phyloP scores from a whole-genome alignment of 1,140 invertebrate genomes.

The Drosophila sproati region DNA sequence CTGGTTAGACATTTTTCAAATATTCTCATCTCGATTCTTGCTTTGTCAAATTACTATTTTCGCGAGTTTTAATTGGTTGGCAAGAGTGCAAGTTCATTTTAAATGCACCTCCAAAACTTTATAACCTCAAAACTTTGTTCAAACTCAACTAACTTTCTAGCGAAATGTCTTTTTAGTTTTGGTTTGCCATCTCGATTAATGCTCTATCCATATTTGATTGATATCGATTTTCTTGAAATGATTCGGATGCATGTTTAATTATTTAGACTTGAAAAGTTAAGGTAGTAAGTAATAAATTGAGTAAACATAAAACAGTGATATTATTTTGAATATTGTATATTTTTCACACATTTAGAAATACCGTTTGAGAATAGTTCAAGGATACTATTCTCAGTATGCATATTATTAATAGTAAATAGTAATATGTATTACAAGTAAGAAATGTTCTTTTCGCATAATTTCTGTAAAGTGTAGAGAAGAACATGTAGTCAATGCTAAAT shows the following conservation, averaged over 20 bases:
- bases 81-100: neutral
- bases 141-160: neutral
- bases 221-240: neutral
- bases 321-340: conserved; percentile 46
- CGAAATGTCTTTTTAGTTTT: neutral
- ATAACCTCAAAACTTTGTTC: neutral
- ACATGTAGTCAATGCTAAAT: conserved; percentile 20
- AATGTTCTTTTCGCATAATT: conserved; percentile 6
- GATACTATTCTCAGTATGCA: conserved; percentile 8
- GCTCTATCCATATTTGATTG: neutral
- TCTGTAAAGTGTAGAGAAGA: neutral
- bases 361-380: conserved; percentile 31
- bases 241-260: neutral
- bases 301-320: neutral
- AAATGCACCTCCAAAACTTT: neutral
- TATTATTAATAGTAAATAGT: conserved; percentile 54
- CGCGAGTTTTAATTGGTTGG: neutral
- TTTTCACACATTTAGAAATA: conserved; percentile 61
- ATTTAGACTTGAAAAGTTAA: neutral
- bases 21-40: neutral
- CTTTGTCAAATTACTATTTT: neutral
- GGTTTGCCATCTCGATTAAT: neutral
- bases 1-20: neutral
- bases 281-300: neutral
- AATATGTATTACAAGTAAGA: conserved; percentile 25